phyloP scores from a whole-genome alignment of 2,113 vertebrate genomes.

The Podocnemis expansa region DNA sequence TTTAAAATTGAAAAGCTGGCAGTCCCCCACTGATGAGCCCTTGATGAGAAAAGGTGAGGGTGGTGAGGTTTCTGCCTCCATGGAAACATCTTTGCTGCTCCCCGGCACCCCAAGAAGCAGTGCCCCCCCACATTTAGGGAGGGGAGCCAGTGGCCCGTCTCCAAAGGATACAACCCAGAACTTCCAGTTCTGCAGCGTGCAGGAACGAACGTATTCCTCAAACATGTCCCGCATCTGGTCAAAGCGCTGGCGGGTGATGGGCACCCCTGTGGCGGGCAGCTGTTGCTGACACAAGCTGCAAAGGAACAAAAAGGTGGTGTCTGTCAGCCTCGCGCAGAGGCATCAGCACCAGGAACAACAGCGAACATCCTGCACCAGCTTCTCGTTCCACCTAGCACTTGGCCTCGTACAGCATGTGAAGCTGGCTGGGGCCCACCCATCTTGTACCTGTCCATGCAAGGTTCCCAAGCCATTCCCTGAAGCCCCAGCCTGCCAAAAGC shows the following conservation, averaged over 20 bases:
- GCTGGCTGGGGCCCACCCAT: no score
- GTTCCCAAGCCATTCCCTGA: background rate
- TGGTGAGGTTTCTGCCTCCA: background rate
- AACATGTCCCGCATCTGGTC: slow-evolving; percentile 96
- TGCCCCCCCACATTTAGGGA: background rate
- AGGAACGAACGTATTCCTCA: slow-evolving; percentile 87
- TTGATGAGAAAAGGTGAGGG: background rate
- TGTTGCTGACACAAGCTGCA: slow-evolving; percentile 92
- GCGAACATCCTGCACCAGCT: background rate
- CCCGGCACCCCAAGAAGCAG: background rate
- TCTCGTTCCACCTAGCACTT: no score
- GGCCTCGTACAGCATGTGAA: no score
- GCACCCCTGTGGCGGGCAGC: slow-evolving; percentile 93
- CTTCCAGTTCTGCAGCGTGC: slow-evolving; percentile 97
- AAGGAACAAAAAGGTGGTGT: rapidly evolving
- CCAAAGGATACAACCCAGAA: slow-evolving; percentile 98
- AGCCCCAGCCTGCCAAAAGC: background rate
- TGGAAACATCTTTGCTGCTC: background rate
- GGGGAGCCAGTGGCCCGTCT: background rate
- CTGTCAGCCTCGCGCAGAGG: rapidly evolving
- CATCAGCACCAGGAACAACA: background rate
- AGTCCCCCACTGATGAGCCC: background rate
- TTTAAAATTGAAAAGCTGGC: no score
- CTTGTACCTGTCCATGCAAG: no score
- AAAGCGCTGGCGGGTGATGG: slow-evolving; percentile 93